phyloP scores from a whole-genome alignment of 2,113 vertebrate species.

The Nesospiza acunhae region DNA sequence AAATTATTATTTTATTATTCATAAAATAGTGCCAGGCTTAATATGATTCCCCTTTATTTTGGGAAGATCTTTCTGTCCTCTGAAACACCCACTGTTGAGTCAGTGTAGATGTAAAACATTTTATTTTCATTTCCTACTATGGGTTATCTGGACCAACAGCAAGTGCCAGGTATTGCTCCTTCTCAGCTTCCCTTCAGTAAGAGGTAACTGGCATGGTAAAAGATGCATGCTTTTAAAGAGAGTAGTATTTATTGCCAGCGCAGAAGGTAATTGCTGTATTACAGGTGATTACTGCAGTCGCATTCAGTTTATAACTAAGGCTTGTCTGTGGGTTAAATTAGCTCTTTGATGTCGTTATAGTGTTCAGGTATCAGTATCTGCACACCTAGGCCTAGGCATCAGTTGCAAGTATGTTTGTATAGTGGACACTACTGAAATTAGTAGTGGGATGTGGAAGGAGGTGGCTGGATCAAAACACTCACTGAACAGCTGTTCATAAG shows the following conservation, averaged over 20 bases:
- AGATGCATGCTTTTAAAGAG: background rate
- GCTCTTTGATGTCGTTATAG: background rate
- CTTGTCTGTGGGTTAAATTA: background rate
- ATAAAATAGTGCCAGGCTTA: background rate
- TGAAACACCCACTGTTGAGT: background rate
- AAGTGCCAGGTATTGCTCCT: background rate
- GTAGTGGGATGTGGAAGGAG: background rate
- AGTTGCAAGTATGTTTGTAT: background rate
- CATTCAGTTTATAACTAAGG: background rate
- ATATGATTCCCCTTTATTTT: background rate
- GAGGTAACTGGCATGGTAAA: background rate
- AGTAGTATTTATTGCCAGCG: background rate
- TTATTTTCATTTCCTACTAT: background rate
- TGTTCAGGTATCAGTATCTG: background rate
- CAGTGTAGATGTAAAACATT: background rate
- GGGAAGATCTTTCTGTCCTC: background rate
- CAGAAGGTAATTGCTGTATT: background rate
- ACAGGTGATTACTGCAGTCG: background rate
- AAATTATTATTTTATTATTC: background rate
- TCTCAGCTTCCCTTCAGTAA: background rate
- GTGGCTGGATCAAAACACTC: background rate
- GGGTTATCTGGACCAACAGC: background rate
- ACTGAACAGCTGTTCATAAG: background rate
- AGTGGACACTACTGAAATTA: background rate
- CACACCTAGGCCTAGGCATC: background rate